phyloP scores from a whole-genome alignment of 2,888 invertebrate species.

The Acanthosepion lycidas region DNA sequence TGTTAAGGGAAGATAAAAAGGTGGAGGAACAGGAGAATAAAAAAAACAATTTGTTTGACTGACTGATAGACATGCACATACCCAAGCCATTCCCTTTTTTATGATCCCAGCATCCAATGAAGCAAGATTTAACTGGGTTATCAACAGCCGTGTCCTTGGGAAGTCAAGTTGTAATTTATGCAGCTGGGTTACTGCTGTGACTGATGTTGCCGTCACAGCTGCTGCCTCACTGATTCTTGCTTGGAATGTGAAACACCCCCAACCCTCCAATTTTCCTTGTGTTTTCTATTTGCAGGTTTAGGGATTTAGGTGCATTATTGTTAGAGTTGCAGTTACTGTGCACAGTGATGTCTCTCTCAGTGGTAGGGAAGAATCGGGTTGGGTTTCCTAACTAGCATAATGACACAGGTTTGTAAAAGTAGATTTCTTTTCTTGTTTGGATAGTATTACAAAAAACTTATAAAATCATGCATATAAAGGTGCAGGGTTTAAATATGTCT shows the following conservation, averaged over 20 bases:
- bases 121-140: not conserved
- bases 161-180: not conserved
- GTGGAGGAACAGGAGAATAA: no score
- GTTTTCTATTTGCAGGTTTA: not conserved
- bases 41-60: no score
- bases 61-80: no score
- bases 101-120: not conserved
- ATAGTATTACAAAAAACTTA: not conserved
- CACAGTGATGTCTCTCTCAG: not conserved
- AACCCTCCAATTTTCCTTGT: not conserved
- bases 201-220: slow-evolving; percentile 1
- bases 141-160: not conserved
- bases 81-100: no score
- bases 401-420: not conserved
- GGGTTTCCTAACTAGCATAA: not conserved
- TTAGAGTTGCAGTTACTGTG: not conserved
- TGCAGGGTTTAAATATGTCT: not conserved
- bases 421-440: not conserved
- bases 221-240: not conserved
- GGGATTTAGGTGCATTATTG: slow-evolving; percentile 2
- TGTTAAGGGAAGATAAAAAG: no score
- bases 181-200: slow-evolving; percentile 4
- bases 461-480: not conserved
- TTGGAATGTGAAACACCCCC: not conserved
- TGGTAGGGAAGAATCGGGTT: not conserved